Evolutionary conservation across 2,113 vertebrate genomes (phyloP).

Genomic region (Isichthys henryi): DNA sequence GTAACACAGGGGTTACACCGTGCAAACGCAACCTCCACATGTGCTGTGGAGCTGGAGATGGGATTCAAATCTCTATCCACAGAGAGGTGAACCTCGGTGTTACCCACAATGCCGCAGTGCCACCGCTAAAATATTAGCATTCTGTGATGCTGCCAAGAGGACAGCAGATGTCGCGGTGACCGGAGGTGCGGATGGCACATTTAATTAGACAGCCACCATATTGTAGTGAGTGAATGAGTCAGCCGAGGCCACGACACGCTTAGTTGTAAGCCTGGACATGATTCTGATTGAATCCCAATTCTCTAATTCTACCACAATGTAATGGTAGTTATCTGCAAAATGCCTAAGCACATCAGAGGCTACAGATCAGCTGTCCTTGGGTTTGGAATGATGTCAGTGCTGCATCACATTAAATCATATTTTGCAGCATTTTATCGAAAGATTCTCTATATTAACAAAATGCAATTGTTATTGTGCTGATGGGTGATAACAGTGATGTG

Average conservation of each 20-base stretch:
- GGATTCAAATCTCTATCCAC: background rate
- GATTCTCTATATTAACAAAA: background rate
- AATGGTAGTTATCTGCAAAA: background rate
- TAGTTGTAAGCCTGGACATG: background rate
- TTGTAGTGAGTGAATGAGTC: background rate
- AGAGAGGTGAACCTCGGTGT: background rate
- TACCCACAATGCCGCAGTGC: background rate
- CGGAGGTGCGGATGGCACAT: background rate
- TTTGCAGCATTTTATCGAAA: background rate
- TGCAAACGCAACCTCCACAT: background rate
- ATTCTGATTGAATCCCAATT: background rate
- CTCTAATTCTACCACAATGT: background rate
- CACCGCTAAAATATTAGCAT: background rate
- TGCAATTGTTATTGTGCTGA: background rate
- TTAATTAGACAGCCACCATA: conserved; percentile 4
- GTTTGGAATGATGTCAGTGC: background rate
- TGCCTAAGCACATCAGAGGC: background rate
- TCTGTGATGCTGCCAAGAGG: background rate
- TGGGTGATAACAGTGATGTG: background rate
- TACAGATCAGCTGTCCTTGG: background rate
- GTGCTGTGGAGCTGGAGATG: background rate
- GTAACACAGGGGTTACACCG: background rate
- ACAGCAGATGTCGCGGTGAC: background rate
- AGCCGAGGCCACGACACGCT: background rate
- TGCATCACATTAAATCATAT: background rate